A percentile compares a stretch with the other conserved stretches of the same genome.
Evolutionary conservation across 2,888 invertebrate genomes (phyloP).

Genomic region (Parasteatoda lunata): DNA sequence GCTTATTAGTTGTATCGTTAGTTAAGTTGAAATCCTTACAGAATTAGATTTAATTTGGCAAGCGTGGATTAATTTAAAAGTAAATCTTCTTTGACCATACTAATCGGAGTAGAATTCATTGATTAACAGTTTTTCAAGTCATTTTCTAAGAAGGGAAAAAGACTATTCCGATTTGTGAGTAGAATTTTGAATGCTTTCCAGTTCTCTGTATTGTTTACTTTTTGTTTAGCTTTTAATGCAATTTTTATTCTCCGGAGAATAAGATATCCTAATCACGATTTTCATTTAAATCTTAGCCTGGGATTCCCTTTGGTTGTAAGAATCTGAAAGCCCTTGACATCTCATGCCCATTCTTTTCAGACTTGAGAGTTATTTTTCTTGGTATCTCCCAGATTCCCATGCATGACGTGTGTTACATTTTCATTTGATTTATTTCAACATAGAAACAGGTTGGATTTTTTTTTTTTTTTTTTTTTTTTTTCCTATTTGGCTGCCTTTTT

Average conservation of each 20-base stretch:
- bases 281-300: constrained; percentile 33
- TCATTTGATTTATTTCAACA: background rate
- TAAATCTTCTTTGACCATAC: no score
- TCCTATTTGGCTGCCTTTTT: background rate
- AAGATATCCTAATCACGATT: constrained; percentile 33
- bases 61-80: no score
- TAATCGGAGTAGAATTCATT: no score
- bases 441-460: no score
- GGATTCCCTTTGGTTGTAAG: constrained; percentile 21
- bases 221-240: background rate
- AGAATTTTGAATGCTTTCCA: background rate
- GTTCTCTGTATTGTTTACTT: constrained; percentile 4
- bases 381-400: background rate
- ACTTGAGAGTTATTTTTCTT: background rate
- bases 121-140: no score
- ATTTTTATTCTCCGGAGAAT: background rate
- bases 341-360: constrained; percentile 18
- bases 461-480: no score
- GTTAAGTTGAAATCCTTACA: no score
- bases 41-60: no score
- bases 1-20: no score
- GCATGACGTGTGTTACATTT: background rate
- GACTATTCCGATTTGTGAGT: no score
- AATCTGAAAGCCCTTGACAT: constrained; percentile 37
- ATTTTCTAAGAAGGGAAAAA: no score